Base-by-base conservation (phyloP, 1,140 invertebrate species). In the Brachionus paranguensis region DNA sequence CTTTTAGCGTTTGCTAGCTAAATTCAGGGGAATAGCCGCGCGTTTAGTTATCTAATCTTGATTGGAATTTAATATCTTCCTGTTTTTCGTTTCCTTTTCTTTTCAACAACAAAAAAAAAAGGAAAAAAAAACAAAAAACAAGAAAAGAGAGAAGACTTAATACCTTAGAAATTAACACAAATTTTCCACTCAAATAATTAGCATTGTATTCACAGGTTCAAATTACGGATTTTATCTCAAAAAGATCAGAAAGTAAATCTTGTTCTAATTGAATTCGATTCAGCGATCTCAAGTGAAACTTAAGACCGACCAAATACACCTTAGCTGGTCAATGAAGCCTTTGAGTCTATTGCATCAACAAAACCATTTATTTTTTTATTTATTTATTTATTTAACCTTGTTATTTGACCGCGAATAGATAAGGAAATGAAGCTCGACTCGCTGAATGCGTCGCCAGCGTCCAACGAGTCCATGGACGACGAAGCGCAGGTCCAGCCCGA, bases 251-350 rank as follows among this genome's bases (percentile, higher is more conserved):
- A 74, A 74, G 37, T 17, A 74, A 74, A 43, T 50, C 20, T 47
- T 76, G 72, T 76, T 76, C 72, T 76, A 76, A 76, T 76, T 76
- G 43, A 76, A 76, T 76, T 76, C 45, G 45, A 76, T 27, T 76
- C 72, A 76, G 8, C 50, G 72, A 53, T 76, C 72, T 50, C 45
- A 45, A 45, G 33, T 76, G 72, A 20, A 76, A 76, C 10, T 29
- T 72, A 20, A 72, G 17, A 37, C 68, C 20, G 33, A 3, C 41
- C 41, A 72, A 41, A 72, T 24, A 72, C 43, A 72, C 68, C 68
- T 43, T 20, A 72, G 24, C 45, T 76, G 45, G 41, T 76, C 41
- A 76, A 76, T 20, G 70, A 74, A 74, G 24, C 70, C 70, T 45
- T 74, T 74, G 20, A n/a, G 68, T 17, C n/a, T 45, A 74, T 76